Evolutionary conservation across 1,140 invertebrate species (phyloP), one percentile per base, ranked within the genome.

Genomic region (Centruroides vittatus): DNA sequence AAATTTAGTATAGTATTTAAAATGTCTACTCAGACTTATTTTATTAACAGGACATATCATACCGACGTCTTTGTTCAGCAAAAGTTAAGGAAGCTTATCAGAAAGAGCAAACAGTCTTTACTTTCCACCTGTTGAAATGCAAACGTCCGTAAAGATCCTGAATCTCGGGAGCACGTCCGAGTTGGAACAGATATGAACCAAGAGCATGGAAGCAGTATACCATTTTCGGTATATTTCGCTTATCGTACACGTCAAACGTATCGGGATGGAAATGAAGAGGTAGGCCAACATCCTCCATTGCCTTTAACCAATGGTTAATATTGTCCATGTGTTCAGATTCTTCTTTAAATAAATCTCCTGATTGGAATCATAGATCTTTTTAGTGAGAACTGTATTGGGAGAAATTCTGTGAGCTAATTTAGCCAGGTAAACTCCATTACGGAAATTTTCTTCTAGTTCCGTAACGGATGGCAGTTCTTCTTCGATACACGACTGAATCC

Each of bases 221-320:
- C 1, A 86, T 79, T 67, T 83, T 77, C 7, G 87, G 86, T 82
- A 89, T 86, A 71, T 89, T 90, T 70, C 89, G 88, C 64, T 84
- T 85, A 67, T 89, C 86, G 77, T 89, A 90, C 61, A 90, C 82
- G 72, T 91, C 87, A 62, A 86, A 88, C 8, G 87, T 89, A 76
- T 89, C 87, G 46, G 87, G 87, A 69, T 86, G 84, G 73, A 90
- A 88, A n/a, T 84, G 86, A 85, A 80, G 70, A 47, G 87, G 87
- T 35, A 91, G 71, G 66, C 85, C 80, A 62, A 85, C 81, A 62
- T 79, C 77, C 67, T 81, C 80, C 67, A 89, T 77, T 49, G 86
- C 80, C 68, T 80, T 79, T 12, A 89, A 72, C 78, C 85, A 92
- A 68, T 85, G 79, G 74, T 87, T 88, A 51, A 92, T 89, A 68